Conservation (phyloP, 2,113 vertebrate genomes). For the Danionella cerebrum region DNA sequence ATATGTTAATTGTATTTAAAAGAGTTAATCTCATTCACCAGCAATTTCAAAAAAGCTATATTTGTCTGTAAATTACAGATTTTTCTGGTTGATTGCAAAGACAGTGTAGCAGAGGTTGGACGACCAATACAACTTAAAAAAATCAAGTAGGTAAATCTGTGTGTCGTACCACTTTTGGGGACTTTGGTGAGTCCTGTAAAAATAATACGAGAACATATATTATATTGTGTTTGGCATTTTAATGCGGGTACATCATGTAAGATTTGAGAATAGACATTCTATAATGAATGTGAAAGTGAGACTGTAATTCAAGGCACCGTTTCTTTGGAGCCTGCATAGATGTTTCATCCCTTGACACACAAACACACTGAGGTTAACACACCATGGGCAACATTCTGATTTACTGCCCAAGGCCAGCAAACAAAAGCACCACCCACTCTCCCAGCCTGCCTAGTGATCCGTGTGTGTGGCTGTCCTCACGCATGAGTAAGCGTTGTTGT, state of each 20-base stretch:
- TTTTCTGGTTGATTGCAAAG: too few species aligned
- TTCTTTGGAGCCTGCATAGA: constrained; percentile 37
- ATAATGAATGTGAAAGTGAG: constrained; percentile 13
- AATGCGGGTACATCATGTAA: background rate
- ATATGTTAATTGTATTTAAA: too few species aligned
- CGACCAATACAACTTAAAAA: too few species aligned
- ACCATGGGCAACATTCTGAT: constrained; percentile 53
- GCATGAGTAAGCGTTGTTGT: background rate
- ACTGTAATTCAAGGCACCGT: constrained; percentile 51
- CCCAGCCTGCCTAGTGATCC: constrained; percentile 12
- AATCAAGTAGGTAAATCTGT: too few species aligned
- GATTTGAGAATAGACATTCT: background rate
- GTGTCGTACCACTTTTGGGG: too few species aligned
- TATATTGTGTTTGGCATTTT: too few species aligned
- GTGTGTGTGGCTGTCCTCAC: background rate
- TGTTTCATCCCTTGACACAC: constrained; percentile 55
- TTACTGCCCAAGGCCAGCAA: constrained; percentile 46
- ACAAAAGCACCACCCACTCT: constrained; percentile 35
- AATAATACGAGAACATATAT: too few species aligned
- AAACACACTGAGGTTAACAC: constrained; percentile 63
- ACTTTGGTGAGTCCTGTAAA: too few species aligned
- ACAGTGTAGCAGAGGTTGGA: too few species aligned
- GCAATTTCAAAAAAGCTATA: too few species aligned
- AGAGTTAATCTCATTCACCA: too few species aligned
- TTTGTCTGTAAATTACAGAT: too few species aligned